These are phyloP conservation scores for Umimayanthus kanabou DNA, from an alignment of 92 coral and sea anemone genomes.

Conservation along the genomic window DNA sequence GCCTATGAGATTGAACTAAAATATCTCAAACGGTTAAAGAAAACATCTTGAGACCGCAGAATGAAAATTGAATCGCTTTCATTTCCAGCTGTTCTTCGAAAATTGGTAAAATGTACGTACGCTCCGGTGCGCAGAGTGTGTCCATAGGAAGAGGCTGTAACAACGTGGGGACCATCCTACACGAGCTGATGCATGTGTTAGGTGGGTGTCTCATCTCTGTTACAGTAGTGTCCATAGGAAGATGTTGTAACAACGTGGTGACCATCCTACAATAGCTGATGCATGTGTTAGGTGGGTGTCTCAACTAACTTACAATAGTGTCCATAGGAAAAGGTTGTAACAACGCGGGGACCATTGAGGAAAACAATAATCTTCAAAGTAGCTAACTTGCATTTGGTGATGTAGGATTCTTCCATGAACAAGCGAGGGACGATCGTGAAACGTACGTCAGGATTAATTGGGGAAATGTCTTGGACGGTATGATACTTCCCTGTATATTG, in stretches of 20 bases:
- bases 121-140: not conserved
- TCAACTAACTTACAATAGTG: not conserved
- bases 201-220: not conserved
- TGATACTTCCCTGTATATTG: not conserved
- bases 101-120: slow-evolving; percentile 17
- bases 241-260: not conserved
- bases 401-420: slow-evolving; percentile 73
- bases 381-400: not conserved
- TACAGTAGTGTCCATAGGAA: not conserved
- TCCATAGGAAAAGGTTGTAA: slow-evolving; percentile 51
- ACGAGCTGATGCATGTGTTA: slow-evolving; percentile 18
- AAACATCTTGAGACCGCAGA: not conserved
- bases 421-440: slow-evolving; percentile 61
- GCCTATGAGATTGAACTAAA: not conserved
- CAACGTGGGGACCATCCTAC: slow-evolving; percentile 31
- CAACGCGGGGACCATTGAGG: not conserved
- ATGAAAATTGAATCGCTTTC: not conserved
- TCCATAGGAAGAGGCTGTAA: slow-evolving; percentile 18
- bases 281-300: slow-evolving; percentile 1
- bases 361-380: too few species aligned
- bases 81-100: slow-evolving; percentile 20
- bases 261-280: not conserved
- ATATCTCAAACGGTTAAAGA: too few species aligned
- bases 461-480: slow-evolving; percentile 64
- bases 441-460: slow-evolving; percentile 57